Conservation (phyloP, 1,140 invertebrate genomes). For the Theocolax elegans region DNA sequence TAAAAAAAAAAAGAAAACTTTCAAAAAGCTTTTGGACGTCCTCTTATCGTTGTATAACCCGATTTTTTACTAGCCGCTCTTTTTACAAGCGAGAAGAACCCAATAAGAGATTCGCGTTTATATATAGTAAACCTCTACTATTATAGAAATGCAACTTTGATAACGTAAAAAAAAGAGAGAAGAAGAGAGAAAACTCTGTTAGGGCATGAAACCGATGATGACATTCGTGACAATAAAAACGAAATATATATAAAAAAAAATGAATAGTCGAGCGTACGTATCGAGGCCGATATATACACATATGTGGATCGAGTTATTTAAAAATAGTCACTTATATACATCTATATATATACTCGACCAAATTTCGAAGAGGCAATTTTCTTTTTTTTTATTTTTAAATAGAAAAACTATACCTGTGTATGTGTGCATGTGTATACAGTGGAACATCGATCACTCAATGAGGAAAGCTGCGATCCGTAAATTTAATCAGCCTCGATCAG, state of each 20-base stretch:
- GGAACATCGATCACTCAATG: too few species aligned
- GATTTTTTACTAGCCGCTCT: constrained; percentile 24
- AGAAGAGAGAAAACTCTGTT: too few species aligned
- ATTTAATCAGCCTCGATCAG: neutral
- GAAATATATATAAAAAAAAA: neutral
- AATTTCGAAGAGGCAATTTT: neutral
- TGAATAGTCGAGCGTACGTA: neutral
- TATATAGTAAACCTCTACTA: constrained; percentile 8
- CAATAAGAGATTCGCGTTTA: neutral
- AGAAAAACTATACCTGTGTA: too few species aligned
- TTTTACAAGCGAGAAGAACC: neutral
- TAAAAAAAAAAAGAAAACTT: neutral
- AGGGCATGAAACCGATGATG: constrained; percentile 51
- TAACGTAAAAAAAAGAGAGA: too few species aligned
- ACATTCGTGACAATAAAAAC: constrained; percentile 55
- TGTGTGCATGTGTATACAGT: too few species aligned
- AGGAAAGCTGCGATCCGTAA: neutral
- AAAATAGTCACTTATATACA: neutral
- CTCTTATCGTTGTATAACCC: neutral
- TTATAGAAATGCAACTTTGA: constrained; percentile 15
- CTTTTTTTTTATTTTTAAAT: too few species aligned
- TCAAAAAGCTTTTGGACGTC: neutral
- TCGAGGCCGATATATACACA: constrained; percentile 4
- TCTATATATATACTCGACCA: neutral
- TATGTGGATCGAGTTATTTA: neutral